Conservation (phyloP, 2,797 vertebrate genomes). For the Hydrocynus forskahlii region DNA sequence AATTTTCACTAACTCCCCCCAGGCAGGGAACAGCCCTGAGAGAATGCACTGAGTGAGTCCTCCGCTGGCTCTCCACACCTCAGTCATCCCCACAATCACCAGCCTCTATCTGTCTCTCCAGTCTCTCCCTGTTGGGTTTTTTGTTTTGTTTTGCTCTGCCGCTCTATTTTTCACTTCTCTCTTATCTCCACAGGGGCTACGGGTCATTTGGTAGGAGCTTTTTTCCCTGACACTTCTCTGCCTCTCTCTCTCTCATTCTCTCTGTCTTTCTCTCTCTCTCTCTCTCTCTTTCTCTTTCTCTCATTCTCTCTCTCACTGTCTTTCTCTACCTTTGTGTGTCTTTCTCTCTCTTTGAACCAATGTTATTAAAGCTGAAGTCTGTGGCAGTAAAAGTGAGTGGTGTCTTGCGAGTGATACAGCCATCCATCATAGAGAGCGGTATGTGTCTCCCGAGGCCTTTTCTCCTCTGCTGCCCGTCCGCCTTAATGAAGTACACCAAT, state of each 20-base stretch:
- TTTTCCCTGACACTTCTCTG: constrained; percentile 35
- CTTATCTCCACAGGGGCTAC: constrained; percentile 28
- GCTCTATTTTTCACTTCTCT: constrained; percentile 3
- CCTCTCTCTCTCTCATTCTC: constrained; percentile 21
- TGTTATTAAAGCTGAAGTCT: constrained; percentile 57
- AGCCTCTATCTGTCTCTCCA: not conserved
- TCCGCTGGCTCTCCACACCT: constrained; percentile 29
- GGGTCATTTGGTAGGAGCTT: constrained; percentile 28
- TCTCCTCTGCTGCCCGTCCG: constrained; percentile 61
- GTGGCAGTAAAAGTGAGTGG: constrained; percentile 59
- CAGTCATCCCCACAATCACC: not conserved
- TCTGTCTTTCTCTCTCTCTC: constrained; percentile 22
- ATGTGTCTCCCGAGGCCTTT: constrained; percentile 74
- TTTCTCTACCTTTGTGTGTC: constrained; percentile 29
- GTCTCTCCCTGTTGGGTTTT: constrained; percentile 21
- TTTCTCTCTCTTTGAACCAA: constrained; percentile 37
- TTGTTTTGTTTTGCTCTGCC: constrained; percentile 30
- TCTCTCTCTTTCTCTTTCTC: constrained; percentile 34
- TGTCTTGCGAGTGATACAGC: constrained; percentile 67
- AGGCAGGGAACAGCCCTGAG: no score
- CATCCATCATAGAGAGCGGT: constrained; percentile 76
- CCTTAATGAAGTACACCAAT: constrained; percentile 76
- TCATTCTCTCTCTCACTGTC: constrained; percentile 20
- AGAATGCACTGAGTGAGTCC: not conserved
- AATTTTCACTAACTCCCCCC: no score